Evolutionary conservation across 2,888 invertebrate genomes (phyloP).

Genomic region (Eremobia ochroleuca): DNA sequence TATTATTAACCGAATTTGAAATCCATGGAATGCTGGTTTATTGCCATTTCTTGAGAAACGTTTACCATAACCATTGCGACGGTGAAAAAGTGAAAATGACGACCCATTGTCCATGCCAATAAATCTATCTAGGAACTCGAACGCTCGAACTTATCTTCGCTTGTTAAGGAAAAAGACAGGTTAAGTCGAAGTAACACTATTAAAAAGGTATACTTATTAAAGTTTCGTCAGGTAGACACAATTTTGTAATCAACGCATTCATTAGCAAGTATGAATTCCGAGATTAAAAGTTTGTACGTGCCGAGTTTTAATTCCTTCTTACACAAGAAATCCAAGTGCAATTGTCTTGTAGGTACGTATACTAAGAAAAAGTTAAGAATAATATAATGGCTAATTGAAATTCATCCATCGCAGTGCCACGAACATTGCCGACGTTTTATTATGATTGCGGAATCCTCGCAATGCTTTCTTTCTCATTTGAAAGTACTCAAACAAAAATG

Average conservation of each 20-base stretch:
- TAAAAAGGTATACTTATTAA: background rate
- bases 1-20: background rate
- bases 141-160: background rate
- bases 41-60: background rate
- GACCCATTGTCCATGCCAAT: too few relatives aligned
- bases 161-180: background rate
- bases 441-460: conserved; percentile 26
- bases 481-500: conserved; percentile 14
- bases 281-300: conserved; percentile 36
- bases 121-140: background rate
- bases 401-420: conserved; percentile 26
- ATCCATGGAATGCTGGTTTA: background rate
- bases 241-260: conserved; percentile 27
- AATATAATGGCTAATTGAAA: conserved; percentile 27
- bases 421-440: conserved; percentile 31
- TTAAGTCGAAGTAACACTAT: background rate
- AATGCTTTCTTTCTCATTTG: conserved; percentile 6
- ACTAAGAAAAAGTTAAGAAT: conserved; percentile 24
- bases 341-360: conserved; percentile 12
- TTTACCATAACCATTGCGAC: background rate
- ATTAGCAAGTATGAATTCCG: conserved; percentile 6
- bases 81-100: background rate
- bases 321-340: conserved; percentile 15
- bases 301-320: conserved; percentile 23
- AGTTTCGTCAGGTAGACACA: background rate